Evolutionary conservation across 2,888 invertebrate species (phyloP), one percentile per base, ranked within the genome.

Genomic region (Steromphala cineraria): DNA sequence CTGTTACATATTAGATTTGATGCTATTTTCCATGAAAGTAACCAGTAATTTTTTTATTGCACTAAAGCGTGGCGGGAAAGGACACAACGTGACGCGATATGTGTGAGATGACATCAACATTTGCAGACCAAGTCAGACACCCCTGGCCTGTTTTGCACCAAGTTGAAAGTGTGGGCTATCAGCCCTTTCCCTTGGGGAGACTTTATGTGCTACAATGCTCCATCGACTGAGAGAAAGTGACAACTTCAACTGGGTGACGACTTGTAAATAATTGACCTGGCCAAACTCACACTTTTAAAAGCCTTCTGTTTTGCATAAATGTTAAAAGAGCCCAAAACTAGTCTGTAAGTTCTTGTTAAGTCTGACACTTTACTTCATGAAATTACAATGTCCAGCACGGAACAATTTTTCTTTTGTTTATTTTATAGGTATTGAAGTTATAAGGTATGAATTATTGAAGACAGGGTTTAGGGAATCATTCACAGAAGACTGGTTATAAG

Each of bases 191-290:
- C 71, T n/a, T 17, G 19, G 71, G 40, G 71, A 71, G 40, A 71
- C n/a, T 15, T 31, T 71, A 71, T 71, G 71, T 71, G 71, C 71
- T 36, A 71, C 31, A 28, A 71, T 36, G 71, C 36, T 36, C 36
- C 31, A 36, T 71, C 31, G 71, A 28, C 71, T 71, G 71, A 71
- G 36, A 71, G 71, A 71, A 71, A 31, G 31, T 40, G 71, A 71
- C 71, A 71, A 71, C 36, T 19, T 71, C 19, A 36, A 62, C 71
- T 31, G 36, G 36, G 71, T 36, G 71, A 71, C 71, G 36, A 71
- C 71, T 36, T 71, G 71, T 71, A 71, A 71, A 71, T 71, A 71
- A 71, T 71, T 71, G 36, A 71, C 31, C 71, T 71, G 40, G 36
- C 71, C 36, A 71, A 40, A 71, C 19, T 71, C 31, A 40, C 71